phyloP scores from a whole-genome alignment of 2,113 vertebrate genomes.

The Rhinoderma darwinii region DNA sequence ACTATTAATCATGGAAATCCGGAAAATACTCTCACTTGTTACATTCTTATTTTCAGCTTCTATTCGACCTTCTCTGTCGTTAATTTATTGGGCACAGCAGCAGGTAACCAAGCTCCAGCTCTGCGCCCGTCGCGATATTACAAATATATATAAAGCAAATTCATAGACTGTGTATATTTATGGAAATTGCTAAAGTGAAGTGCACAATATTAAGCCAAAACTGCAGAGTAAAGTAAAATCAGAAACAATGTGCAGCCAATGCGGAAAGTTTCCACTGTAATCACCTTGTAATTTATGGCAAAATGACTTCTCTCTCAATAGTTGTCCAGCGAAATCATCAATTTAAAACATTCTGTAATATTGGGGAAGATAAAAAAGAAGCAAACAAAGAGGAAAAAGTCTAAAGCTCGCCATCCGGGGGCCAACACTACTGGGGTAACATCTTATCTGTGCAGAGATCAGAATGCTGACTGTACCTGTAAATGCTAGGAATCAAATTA shows the following conservation, averaged over 20 bases:
- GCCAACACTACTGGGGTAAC: too few species aligned
- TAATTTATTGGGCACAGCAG: not conserved
- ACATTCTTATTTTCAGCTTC: not conserved
- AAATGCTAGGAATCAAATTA: not conserved
- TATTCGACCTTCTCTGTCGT: not conserved
- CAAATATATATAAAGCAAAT: not conserved
- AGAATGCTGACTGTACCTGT: not conserved
- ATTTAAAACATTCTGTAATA: not conserved
- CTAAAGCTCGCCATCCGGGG: not conserved
- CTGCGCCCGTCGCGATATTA: not conserved
- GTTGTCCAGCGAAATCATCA: not conserved
- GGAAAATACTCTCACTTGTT: not conserved
- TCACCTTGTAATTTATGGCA: not conserved
- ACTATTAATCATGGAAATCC: not conserved
- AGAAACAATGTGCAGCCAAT: not conserved
- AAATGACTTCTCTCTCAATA: not conserved
- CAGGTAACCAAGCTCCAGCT: not conserved
- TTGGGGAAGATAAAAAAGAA: not conserved
- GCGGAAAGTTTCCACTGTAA: not conserved
- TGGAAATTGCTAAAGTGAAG: conserved; percentile 11
- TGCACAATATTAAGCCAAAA: not conserved
- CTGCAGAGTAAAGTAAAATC: not conserved
- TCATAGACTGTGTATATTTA: not conserved
- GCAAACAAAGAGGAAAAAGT: not conserved
- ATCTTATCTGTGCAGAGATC: too few species aligned